These are phyloP conservation scores for Tipula lateralis DNA, from an alignment of 2,888 invertebrate genomes.

Conservation along the genomic window DNA sequence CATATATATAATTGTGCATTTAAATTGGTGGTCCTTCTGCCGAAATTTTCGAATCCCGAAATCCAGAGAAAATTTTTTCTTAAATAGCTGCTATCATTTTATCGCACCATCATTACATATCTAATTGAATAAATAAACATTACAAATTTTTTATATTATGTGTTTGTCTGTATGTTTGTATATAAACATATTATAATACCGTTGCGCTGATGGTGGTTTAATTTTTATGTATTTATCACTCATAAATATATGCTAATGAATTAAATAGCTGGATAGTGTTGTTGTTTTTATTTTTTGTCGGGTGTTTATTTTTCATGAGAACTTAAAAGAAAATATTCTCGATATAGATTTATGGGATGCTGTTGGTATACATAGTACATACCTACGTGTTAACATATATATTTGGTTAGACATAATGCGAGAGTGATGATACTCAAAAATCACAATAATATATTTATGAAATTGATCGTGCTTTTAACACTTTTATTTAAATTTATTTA, in stretches of 20 bases:
- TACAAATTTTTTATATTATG: not conserved
- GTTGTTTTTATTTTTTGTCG: not conserved
- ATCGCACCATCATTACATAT: constrained; percentile 14
- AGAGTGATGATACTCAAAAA: not conserved
- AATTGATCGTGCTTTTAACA: constrained; percentile 7
- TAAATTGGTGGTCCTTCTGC: not conserved
- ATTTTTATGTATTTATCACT: constrained; percentile 7
- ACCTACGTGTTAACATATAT: not conserved
- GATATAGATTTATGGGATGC: not conserved
- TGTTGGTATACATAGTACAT: not conserved
- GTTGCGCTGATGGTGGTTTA: not conserved
- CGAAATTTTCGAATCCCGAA: not conserved
- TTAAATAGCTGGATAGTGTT: constrained; percentile 16
- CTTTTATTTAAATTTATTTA: not conserved
- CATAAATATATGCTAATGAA: constrained; percentile 24
- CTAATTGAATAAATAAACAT: constrained; percentile 24
- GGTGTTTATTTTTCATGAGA: constrained; percentile 11
- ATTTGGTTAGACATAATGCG: not conserved
- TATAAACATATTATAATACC: not conserved
- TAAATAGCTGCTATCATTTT: not conserved
- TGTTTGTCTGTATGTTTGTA: not conserved
- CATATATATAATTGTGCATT: not conserved
- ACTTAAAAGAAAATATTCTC: not conserved
- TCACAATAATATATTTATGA: not conserved
- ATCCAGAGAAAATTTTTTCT: not conserved